Percentiles rank a stretch among this genome's conserved stretches.
phyloP scores from a whole-genome alignment of 1,140 invertebrate species.

The Papilio dardanus region DNA sequence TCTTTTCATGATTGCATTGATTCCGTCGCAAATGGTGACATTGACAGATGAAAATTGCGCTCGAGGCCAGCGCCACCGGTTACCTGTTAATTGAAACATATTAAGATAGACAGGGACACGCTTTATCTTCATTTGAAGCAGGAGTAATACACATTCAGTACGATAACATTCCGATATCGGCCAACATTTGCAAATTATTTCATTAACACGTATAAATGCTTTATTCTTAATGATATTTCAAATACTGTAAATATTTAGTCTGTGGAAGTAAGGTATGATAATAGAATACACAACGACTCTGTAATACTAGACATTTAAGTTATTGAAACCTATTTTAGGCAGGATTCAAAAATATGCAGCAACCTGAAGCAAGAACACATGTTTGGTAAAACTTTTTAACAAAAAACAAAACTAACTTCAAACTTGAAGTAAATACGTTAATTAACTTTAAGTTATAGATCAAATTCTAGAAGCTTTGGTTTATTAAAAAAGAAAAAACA shows the following conservation, averaged over 20 bases:
- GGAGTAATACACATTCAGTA: constrained; percentile 30
- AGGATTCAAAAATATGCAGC: not conserved
- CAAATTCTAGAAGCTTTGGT: no score
- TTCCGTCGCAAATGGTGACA: constrained; percentile 13
- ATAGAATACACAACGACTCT: not conserved
- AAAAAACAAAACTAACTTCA: no score
- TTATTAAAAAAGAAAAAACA: not conserved
- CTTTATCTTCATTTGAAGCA: constrained; percentile 36
- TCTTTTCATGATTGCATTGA: constrained; percentile 22
- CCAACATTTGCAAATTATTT: constrained; percentile 29
- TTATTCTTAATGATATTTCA: not conserved
- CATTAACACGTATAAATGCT: constrained; percentile 18
- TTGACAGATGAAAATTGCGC: constrained; percentile 37
- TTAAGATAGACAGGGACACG: constrained; percentile 36
- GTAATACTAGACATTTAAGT: not conserved
- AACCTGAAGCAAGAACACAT: not conserved
- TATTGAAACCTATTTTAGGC: not conserved
- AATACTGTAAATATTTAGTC: not conserved
- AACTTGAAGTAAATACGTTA: no score
- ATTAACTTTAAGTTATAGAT: no score
- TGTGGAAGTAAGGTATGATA: not conserved
- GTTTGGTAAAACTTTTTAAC: not conserved
- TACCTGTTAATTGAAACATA: constrained; percentile 38
- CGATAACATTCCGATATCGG: constrained; percentile 31
- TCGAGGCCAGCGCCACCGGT: constrained; percentile 10